phyloP scores from a whole-genome alignment of 2,113 vertebrate genomes.

The Himantopus leucocephalus region DNA sequence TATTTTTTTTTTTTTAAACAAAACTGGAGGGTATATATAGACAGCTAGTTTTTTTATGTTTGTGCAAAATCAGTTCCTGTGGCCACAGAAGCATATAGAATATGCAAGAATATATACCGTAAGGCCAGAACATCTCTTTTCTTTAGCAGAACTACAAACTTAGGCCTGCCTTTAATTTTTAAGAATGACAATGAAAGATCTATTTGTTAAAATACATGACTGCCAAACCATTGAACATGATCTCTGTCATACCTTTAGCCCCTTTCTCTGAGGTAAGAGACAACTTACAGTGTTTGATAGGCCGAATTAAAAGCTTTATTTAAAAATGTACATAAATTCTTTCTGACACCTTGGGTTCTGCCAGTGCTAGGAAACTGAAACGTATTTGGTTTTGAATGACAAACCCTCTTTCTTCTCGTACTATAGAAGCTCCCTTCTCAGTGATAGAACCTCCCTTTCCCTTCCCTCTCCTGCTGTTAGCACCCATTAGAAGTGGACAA shows the following conservation, averaged over 20 bases:
- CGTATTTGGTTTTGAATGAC: not conserved
- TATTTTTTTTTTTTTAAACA: not conserved
- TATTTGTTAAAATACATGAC: not conserved
- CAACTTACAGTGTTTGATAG: not conserved
- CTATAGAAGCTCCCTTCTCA: not conserved
- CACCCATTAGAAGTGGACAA: not conserved
- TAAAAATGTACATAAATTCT: not conserved
- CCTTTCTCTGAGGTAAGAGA: not conserved
- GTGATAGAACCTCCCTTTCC: not conserved
- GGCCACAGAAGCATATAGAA: not conserved
- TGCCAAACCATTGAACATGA: not conserved
- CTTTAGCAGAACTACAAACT: not conserved
- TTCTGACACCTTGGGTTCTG: not conserved
- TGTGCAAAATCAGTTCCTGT: not conserved
- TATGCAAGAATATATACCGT: not conserved
- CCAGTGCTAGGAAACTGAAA: not conserved
- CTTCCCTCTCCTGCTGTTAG: not conserved
- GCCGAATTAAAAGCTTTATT: not conserved
- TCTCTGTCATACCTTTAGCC: not conserved
- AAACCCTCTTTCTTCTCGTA: not conserved
- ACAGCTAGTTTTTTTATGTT: not conserved
- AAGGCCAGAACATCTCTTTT: not conserved
- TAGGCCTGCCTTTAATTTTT: not conserved
- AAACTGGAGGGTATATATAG: not conserved
- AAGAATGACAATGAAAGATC: not conserved